A percentile compares a stretch with the other conserved stretches of the same genome.
These are phyloP conservation scores for Hypolimnas misippus DNA, from an alignment of 2,888 invertebrate genomes.

Conservation along the genomic window DNA sequence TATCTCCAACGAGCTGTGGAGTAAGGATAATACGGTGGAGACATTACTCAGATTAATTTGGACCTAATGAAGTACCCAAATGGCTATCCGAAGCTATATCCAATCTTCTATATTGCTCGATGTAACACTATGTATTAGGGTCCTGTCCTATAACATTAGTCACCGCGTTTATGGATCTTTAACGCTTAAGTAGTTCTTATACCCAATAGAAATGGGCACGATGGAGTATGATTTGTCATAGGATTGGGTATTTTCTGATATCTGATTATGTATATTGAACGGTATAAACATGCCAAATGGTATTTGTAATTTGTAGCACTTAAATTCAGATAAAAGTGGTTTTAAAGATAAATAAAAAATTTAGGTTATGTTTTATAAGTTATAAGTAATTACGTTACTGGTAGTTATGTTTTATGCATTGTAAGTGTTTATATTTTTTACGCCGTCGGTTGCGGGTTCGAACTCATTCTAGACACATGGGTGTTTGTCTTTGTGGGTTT, in stretches of 20 bases:
- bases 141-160: conserved; percentile 5
- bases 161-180: conserved; percentile 16
- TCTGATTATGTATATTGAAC: background rate
- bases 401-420: too few relatives aligned
- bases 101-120: conserved; percentile 12
- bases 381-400: too few relatives aligned
- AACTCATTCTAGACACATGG: too few relatives aligned
- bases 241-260: background rate
- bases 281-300: background rate
- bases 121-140: conserved; percentile 21
- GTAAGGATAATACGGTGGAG: conserved; percentile 23
- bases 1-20: conserved; percentile 6
- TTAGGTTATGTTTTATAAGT: too few relatives aligned
- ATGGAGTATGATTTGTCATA: background rate
- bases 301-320: background rate
- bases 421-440: too few relatives aligned
- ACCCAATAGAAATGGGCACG: background rate
- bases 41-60: conserved; percentile 42
- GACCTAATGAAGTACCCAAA: conserved; percentile 36
- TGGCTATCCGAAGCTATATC: conserved; percentile 6
- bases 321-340: too few relatives aligned
- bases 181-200: conserved; percentile 4
- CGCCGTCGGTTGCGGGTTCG: too few relatives aligned
- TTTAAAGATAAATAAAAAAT: too few relatives aligned
- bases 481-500: too few relatives aligned